phyloP scores from a whole-genome alignment of 2,888 invertebrate genomes.

The Helicoverpa assulta region DNA sequence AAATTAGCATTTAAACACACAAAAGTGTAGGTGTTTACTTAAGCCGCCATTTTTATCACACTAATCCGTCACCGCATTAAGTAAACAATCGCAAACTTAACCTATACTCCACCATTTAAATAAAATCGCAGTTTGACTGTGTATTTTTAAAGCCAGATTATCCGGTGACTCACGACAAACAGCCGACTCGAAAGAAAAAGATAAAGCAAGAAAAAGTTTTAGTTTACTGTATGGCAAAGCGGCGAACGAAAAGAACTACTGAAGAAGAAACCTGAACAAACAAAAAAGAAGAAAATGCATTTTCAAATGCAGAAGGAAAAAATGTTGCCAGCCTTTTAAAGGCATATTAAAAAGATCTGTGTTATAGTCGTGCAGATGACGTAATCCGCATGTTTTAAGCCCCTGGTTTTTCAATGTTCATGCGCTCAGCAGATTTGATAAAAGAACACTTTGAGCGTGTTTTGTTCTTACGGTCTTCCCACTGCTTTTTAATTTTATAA shows the following conservation, averaged over 20 bases:
- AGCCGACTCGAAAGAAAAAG: constrained; percentile 20
- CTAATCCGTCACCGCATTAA: neutral
- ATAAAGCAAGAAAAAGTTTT: constrained; percentile 20
- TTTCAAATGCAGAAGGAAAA: neutral
- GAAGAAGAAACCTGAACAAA: constrained; percentile 13
- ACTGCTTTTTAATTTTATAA: too few species aligned
- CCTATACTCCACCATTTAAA: neutral
- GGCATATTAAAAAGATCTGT: constrained; percentile 1
- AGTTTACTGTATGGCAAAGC: constrained; percentile 33
- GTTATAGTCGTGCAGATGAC: neutral
- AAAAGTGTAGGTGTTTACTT: too few species aligned
- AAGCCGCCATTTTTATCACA: neutral
- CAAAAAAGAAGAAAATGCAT: constrained; percentile 5
- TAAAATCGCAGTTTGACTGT: neutral
- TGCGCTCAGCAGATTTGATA: too few species aligned
- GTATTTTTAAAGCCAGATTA: constrained; percentile 16
- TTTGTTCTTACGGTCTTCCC: too few species aligned
- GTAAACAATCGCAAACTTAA: constrained; percentile 2
- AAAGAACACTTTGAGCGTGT: too few species aligned
- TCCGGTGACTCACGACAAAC: constrained; percentile 14
- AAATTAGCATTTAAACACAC: too few species aligned
- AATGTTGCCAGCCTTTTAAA: constrained; percentile 8
- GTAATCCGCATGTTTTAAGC: neutral
- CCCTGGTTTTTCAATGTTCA: too few species aligned
- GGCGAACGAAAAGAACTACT: constrained; percentile 14